Evolutionary conservation across 1,140 invertebrate species (phyloP).

Genomic region (Neodiprion pinetum): DNA sequence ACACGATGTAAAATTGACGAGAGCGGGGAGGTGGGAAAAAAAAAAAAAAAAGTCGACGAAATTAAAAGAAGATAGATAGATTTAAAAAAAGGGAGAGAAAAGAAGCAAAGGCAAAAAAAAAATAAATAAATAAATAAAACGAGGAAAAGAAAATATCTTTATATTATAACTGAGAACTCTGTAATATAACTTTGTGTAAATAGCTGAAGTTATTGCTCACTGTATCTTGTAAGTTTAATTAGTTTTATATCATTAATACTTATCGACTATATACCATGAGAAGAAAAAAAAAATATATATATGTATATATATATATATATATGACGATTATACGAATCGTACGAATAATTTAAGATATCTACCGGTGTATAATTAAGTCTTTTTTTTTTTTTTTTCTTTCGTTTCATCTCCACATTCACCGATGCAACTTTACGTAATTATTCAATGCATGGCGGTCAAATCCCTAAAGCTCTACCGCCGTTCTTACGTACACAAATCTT

Average conservation of each 20-base stretch:
- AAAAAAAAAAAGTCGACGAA: conserved; percentile 18
- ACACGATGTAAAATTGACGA: background rate
- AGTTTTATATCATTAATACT: conserved; percentile 45
- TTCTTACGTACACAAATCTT: too few relatives aligned
- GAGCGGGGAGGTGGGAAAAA: background rate
- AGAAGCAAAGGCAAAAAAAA: conserved; percentile 9
- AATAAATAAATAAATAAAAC: conserved; percentile 5
- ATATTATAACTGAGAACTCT: conserved; percentile 45
- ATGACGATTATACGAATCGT: conserved; percentile 4
- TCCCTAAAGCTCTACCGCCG: too few relatives aligned
- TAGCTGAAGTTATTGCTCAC: conserved; percentile 62
- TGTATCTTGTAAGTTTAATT: conserved; percentile 61
- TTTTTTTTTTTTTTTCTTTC: conserved; percentile 3
- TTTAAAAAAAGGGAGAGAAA: conserved; percentile 17
- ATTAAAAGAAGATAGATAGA: conserved; percentile 13
- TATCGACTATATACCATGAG: background rate
- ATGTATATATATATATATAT: conserved; percentile 26
- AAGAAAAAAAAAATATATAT: conserved; percentile 1
- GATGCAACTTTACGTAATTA: background rate
- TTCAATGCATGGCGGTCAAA: too few relatives aligned
- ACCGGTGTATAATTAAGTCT: background rate
- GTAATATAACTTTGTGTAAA: conserved; percentile 61
- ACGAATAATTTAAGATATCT: background rate
- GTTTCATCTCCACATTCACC: background rate
- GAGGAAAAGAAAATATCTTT: conserved; percentile 43